Base-by-base conservation (phyloP, 2,797 vertebrate genomes). In the Phoebastria nigripes region DNA sequence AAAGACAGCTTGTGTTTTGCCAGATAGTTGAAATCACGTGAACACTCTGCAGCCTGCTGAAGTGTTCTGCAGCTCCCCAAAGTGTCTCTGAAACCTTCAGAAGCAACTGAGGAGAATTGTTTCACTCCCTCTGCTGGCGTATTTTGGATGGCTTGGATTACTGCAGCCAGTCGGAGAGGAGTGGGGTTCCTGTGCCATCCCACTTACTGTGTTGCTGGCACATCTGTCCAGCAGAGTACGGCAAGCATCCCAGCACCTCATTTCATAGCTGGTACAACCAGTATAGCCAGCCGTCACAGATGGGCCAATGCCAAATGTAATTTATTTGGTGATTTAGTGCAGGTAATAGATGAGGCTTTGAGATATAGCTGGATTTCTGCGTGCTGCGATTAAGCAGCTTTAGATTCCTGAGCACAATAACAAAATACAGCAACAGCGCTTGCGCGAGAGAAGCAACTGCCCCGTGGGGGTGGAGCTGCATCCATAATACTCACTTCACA, bases 121-220 rank as follows among this genome's bases (percentile, higher is more conserved):
- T 94, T 90, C 90, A 8, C 74, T 95, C 86, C 88, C 93, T 95
- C 94, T 93, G 78, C 93, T 95, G 95, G 91, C 2, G 2, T 82
- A 21, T 80, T 93, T 89, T 61, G 72, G n/a, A 39, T 89, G 88
- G 41, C 41, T 90, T 41, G n/a, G 44, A 31, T 76, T 66, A 42
- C 47, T 90, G 65, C 61, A 74, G 63, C 26, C 46, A 17, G 47
- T 33, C 1, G 0, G 44, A 73, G 63, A 71, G 37, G 51, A 69
- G 21, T 16, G 55, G 77, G 69, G 8, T 9, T 94, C 74, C 65
- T 65, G 19, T 91, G 86, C 41, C 25, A 24, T 72, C 56, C 44
- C 4, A 1, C 42, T 83, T 56, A 4, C 21, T 3, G 11, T 69
- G 35, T 20, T 79, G 54, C 80, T 89, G 83, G 25, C 44, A 6